These are phyloP conservation scores for Macaria notata DNA, from an alignment of 2,888 invertebrate genomes.

Conservation along the genomic window DNA sequence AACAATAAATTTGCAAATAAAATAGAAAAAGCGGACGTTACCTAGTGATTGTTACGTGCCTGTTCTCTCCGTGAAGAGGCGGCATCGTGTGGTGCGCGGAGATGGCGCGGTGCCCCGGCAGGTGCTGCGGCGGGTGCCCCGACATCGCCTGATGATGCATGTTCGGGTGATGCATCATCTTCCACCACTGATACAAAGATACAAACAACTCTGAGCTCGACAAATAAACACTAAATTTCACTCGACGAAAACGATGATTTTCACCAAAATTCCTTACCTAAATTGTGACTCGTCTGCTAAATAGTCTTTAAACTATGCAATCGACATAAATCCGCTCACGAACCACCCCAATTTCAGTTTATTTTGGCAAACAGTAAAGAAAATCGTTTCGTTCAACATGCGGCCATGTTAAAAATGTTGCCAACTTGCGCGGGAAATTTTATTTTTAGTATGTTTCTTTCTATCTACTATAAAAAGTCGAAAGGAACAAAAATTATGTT, in stretches of 20 bases:
- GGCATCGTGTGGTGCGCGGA: constrained; percentile 84
- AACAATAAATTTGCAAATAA: constrained; percentile 47
- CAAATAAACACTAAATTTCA: constrained; percentile 66
- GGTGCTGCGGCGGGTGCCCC: constrained; percentile 77
- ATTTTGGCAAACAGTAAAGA: constrained; percentile 91
- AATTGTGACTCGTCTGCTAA: constrained; percentile 51
- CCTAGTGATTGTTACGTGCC: constrained; percentile 80
- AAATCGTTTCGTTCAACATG: constrained; percentile 90
- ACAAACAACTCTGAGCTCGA: constrained; percentile 65
- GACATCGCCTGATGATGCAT: constrained; percentile 81
- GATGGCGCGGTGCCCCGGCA: constrained; percentile 72
- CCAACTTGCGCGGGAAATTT: constrained; percentile 26
- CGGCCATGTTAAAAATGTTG: constrained; percentile 89
- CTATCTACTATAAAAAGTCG: too few relatives aligned
- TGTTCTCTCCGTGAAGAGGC: constrained; percentile 85
- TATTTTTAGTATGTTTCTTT: too few relatives aligned
- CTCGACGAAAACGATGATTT: constrained; percentile 46
- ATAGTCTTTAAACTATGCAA: constrained; percentile 54
- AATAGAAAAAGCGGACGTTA: constrained; percentile 66
- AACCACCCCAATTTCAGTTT: constrained; percentile 60
- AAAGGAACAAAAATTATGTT: too few relatives aligned
- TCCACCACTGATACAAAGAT: constrained; percentile 56
- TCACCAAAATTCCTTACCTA: constrained; percentile 66
- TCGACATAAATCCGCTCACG: constrained; percentile 68
- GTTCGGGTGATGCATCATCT: constrained; percentile 83